Base-by-base conservation (phyloP, 1,140 invertebrate genomes). In the Bicyclus anynana region DNA sequence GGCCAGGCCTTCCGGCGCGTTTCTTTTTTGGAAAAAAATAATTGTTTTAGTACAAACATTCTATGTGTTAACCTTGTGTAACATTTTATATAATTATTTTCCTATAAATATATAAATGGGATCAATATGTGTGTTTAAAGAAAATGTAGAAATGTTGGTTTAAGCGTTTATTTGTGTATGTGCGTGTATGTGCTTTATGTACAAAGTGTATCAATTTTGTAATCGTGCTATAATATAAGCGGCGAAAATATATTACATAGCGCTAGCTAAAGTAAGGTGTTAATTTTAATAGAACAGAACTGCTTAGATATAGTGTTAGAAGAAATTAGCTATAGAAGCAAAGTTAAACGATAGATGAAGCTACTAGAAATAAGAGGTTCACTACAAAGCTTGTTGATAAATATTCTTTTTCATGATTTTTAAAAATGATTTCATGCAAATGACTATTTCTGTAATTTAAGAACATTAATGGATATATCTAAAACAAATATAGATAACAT, bases 1-100 rank as follows among this genome's bases (percentile, higher is more conserved):
- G 83, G 71, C 85, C 85, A 69, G 85, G 85, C 69, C 85, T 80
- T 72, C 77, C 71, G 44, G 44, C 44, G 67, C 78, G 81, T 84
- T 86, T 83, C 80, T 88, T 88, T 81, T 82, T 82, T 77, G 70
- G 62, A 77, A 84, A 82, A 84, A 80, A 87, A 79, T 74, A 77
- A 74, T 60, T 77, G 62, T 70, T 81, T 87, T 82, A 83, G 80
- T 84, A 77, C 16, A 70, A 65, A 71, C 78, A 84, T 84, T 80
- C 80, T 73, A 68, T 80, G 80, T 80, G 80, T 85, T 85, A 84
- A 80, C 72, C 29, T 66, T 65, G 75, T 81, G 77, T 70, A 65
- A 57, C 46, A 54, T 62, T 65, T 64, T 66, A n/a, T n/a, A n/a
- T n/a, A n/a, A n/a, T 59, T 65, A 61, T 59, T 67, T 59, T 55